Percentiles rank a stretch among this genome's conserved stretches.
These are phyloP conservation scores for Collichthys lucidus DNA, from an alignment of 2,113 vertebrate species.

Conservation along the genomic window DNA sequence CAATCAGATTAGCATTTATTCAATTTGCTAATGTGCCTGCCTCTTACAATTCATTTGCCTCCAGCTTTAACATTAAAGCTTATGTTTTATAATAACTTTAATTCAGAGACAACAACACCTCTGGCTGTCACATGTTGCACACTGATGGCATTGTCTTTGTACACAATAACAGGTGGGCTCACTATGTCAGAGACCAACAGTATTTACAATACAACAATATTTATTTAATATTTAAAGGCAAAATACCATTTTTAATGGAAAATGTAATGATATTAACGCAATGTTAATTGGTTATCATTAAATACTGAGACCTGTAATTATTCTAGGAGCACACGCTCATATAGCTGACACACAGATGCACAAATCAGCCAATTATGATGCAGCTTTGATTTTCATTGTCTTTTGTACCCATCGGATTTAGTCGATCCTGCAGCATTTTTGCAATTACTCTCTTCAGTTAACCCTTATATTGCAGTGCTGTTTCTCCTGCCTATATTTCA, in stretches of 20 bases:
- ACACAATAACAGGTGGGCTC: not conserved
- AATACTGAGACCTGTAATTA: not conserved
- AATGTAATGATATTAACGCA: not conserved
- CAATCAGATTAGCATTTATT: not conserved
- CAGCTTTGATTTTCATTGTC: constrained; percentile 39
- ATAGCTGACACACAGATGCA: constrained; percentile 3
- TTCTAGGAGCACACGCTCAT: not conserved
- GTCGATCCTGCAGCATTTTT: constrained; percentile 20
- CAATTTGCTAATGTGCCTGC: not conserved
- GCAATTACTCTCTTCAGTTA: constrained; percentile 32
- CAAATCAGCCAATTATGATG: constrained; percentile 13
- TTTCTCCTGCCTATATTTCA: constrained; percentile 30
- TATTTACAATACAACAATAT: not conserved
- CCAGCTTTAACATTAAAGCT: not conserved
- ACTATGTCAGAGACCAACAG: not conserved
- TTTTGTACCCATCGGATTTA: constrained; percentile 24
- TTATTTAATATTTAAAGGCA: not conserved
- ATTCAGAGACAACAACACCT: not conserved
- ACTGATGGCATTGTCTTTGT: not conserved
- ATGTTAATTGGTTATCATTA: not conserved
- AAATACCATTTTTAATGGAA: not conserved
- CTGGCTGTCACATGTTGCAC: not conserved
- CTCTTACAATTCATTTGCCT: not conserved
- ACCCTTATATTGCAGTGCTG: not conserved
- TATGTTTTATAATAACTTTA: not conserved